Base-by-base conservation (phyloP, 2,113 vertebrate species). In the Boulengeromyrus knoepffleri region DNA sequence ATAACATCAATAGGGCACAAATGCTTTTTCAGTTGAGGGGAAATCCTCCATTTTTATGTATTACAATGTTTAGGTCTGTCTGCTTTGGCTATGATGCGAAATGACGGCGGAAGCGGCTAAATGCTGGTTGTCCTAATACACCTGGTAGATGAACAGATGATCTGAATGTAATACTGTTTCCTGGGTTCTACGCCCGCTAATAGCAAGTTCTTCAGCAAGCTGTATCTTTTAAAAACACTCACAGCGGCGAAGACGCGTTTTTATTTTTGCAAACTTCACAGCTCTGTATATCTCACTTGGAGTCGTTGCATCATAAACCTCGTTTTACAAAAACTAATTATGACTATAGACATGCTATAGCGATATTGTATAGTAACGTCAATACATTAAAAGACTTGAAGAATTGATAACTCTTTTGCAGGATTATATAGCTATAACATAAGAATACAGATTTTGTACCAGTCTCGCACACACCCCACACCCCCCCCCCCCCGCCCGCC, bases 21-120 rank as follows among this genome's bases (percentile, higher is more conserved):
- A 77, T 52, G 74, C 85, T 52, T 77, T 46, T 88, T 84, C 49
- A 84, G 42, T 88, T 88, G 39, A 36, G 49, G 31, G 45, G 66
- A 62, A 88, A 90, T 88, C 85, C 47, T 77, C 31, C 50, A 39
- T 89, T 85, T 89, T 47, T 84, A 46, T 89, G 89, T 85, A 85
- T 62, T 85, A 88, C 10, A 15, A 80, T 88, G 62, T 90, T 86
- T 70, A 56, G 89, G 42, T 17, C 62, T 39, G 10, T 52, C 84
- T 74, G 77, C 49, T 83, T 56, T 62, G 1, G 42, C 83, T 62
- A 12, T 45, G 66, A 56, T 89, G 49, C 17, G 19, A 87, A 50
- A 49, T 36, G n/a, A 62, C 15, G 27, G 70, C 70, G 70, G 46
- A 52, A n/a, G 2, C 7, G 15, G 62, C n/a, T 50, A 87, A 90